A percentile compares a stretch with the other conserved stretches of the same genome.
These are phyloP conservation scores for Cuculus canorus DNA, from an alignment of 2,797 vertebrate genomes.

Conservation along the genomic window DNA sequence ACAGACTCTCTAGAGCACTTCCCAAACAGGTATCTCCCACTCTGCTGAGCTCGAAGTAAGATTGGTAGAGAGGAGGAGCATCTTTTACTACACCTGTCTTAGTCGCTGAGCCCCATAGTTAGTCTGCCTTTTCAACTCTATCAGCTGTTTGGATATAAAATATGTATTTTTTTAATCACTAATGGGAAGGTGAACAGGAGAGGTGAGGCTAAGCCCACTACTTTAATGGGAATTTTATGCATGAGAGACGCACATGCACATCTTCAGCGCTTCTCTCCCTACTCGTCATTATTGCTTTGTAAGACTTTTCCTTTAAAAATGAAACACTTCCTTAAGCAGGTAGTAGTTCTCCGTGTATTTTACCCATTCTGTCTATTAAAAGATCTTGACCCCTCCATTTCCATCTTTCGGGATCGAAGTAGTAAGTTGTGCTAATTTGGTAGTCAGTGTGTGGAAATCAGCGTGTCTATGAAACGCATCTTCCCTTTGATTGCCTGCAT, in stretches of 20 bases:
- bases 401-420: constrained; percentile 59
- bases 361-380: constrained; percentile 71
- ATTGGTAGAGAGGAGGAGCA: background rate
- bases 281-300: background rate
- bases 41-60: background rate
- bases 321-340: constrained; percentile 38
- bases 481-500: constrained; percentile 76
- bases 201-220: background rate
- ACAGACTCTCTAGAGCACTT: background rate
- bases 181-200: background rate
- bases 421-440: constrained; percentile 72
- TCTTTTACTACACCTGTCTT: background rate
- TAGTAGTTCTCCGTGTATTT: constrained; percentile 57
- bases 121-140: background rate
- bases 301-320: constrained; percentile 41
- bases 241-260: background rate
- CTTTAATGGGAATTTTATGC: background rate
- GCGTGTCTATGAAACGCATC: constrained; percentile 54
- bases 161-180: background rate
- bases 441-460: constrained; percentile 61
- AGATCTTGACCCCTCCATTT: constrained; percentile 77
- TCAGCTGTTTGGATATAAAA: background rate
- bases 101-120: background rate
- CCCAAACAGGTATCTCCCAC: background rate
- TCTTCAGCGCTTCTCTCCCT: background rate